Base-by-base conservation (phyloP, 2,888 invertebrate genomes). In the Drosophila anomalata region DNA sequence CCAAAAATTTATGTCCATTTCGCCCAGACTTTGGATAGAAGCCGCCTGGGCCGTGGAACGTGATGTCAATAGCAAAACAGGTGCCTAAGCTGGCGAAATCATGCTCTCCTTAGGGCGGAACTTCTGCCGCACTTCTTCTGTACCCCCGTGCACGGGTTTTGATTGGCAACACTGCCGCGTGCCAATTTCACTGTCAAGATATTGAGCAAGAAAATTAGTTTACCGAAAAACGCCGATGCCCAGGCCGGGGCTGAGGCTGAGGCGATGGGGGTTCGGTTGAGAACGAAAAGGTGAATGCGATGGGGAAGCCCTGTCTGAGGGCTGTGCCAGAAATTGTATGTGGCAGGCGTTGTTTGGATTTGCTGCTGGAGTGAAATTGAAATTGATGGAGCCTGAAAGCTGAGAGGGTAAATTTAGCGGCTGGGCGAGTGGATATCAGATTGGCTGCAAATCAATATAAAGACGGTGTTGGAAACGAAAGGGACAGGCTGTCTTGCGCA, bases 121-220 rank as follows among this genome's bases (percentile, higher is more conserved):
- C 39, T 17, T 31, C 12, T n/a, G 53, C 52, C 67, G 46, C 58
- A 36, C 56, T 24, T 4, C 22, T 24, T 24, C 54, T 42, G 55
- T 31, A 33, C 17, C 41, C n/a, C 44, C 42, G 47, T 61, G 60
- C 60, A 69, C 52, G 60, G 60, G 68, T 67, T 73, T 84, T 88
- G 88, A 87, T 85, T 88, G 82, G 78, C 79, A 70, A 67, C 68
- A 55, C 72, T 73, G 82, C 86, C 74, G 83, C 81, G 83, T 87
- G 90, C 90, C 89, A 90, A 90, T 90, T 89, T 89, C 86, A 84
- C 89, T 90, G 90, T 86, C 90, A 90, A 89, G 89, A 88, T 89
- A 88, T 90, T 89, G 80, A 86, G 84, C 76, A 86, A 78, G 89
- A 90, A 90, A 90, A 90, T 90, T 90, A 90, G 90, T 90, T 90